Base-by-base conservation (phyloP, 2,113 vertebrate species). In the Saguinus imperator region DNA sequence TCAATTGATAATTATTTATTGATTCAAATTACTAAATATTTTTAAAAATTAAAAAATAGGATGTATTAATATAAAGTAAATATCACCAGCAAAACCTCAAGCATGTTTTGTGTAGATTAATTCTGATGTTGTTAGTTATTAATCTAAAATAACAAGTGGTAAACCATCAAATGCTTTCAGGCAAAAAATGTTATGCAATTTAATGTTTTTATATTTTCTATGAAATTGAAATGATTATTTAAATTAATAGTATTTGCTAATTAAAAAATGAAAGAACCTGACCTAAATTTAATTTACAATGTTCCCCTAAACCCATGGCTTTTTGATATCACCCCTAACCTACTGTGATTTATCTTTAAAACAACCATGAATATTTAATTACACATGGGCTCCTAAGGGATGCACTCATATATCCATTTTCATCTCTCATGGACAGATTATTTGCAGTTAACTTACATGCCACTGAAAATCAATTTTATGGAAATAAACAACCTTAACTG, bases 381-480 rank as follows among this genome's bases (percentile, higher is more conserved):
- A 97, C 58, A 48, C 1, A 0, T 89, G 85, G 18, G 40, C 6
- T 89, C 29, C 58, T 96, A 85, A 57, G 89, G 94, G 92, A 92
- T 91, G 25, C 57, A 77, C 52, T 95, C 70, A 81, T 57, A 72
- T 73, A 95, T 89, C 91, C 80, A 66, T 97, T 97, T 92, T 96
- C 95, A 98, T 96, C 91, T 97, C 95, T 27, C 9, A 27, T 73
- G 45, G 73, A 95, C 25, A 73, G 58, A 98, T 97, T 43, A 83
- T 92, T 97, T 97, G 83, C 58, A 93, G 61, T 52, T 96, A 97
- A 97, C 64, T 96, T 90, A 92, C 40, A 95, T 57, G 35, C 61
- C 95, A 73, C 94, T 95, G 27, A 87, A 98, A 95, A 97, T 97
- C 96, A 97, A 2, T 80, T 97, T 58, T 70, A 83, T 97, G 89